These are phyloP conservation scores for Aporophyla nigra DNA, from an alignment of 2,888 invertebrate species.

Conservation along the genomic window DNA sequence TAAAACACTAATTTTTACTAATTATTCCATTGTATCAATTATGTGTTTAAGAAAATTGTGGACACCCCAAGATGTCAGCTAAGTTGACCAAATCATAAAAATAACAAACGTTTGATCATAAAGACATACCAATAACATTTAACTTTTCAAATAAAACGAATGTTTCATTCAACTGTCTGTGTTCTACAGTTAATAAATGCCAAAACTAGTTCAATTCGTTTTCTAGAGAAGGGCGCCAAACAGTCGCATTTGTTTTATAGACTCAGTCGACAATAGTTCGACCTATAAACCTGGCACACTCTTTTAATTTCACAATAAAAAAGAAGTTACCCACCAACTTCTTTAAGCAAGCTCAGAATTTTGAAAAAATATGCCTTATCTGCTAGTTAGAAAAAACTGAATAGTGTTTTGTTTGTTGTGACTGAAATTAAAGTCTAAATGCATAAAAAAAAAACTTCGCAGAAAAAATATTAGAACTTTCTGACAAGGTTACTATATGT, in stretches of 20 bases:
- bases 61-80: background rate
- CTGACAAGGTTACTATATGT: too few species aligned
- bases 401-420: too few species aligned
- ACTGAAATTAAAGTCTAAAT: too few species aligned
- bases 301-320: background rate
- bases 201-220: conserved; percentile 6
- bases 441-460: too few species aligned
- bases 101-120: background rate
- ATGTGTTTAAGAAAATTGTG: background rate
- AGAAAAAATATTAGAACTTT: too few species aligned
- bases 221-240: conserved; percentile 13
- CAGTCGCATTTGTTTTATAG: background rate
- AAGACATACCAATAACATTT: conserved; percentile 8
- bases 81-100: conserved; percentile 11
- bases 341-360: too few species aligned
- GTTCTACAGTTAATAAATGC: conserved; percentile 21
- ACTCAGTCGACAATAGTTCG: background rate
- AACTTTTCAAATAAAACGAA: conserved; percentile 14
- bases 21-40: background rate
- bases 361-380: too few species aligned
- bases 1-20: background rate
- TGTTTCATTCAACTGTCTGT: conserved; percentile 5
- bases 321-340: too few species aligned
- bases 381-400: too few species aligned
- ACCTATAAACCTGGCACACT: background rate